phyloP scores from a whole-genome alignment of 1,140 invertebrate species.

The Musca domestica region DNA sequence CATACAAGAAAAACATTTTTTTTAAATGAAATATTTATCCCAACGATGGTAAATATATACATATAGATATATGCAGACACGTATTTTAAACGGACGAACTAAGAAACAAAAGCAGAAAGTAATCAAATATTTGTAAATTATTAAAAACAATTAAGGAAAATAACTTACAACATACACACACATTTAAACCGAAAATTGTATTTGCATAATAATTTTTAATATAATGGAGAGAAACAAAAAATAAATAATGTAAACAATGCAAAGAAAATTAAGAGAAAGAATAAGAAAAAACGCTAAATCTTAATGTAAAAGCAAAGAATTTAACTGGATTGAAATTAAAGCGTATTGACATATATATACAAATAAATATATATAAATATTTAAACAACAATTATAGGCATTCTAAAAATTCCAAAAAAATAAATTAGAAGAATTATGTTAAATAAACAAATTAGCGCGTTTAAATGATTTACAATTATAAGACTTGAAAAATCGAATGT shows the following conservation, averaged over 20 bases:
- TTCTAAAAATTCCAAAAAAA: too few relatives aligned
- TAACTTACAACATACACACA: neutral
- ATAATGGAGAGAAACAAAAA: neutral
- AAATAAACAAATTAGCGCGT: too few relatives aligned
- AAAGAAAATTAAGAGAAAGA: constrained; percentile 7
- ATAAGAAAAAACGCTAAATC: constrained; percentile 6
- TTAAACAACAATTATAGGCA: too few relatives aligned
- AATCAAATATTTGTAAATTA: neutral
- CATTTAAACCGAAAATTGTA: neutral
- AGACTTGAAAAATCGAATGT: too few relatives aligned
- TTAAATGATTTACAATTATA: too few relatives aligned
- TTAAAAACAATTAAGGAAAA: neutral
- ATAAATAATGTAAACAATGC: neutral
- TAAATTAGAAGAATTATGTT: too few relatives aligned
- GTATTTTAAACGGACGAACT: constrained; percentile 4
- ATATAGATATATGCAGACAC: neutral
- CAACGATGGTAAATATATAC: constrained; percentile 21
- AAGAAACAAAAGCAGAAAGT: neutral
- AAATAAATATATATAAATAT: neutral
- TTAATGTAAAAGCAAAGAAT: constrained; percentile 11
- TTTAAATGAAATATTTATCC: constrained; percentile 22
- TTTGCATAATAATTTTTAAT: neutral
- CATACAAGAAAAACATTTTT: constrained; percentile 7
- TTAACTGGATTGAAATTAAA: constrained; percentile 14
- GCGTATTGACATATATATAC: constrained; percentile 3